phyloP scores from a whole-genome alignment of 2,797 vertebrate species.

The Intellagama lesueurii region DNA sequence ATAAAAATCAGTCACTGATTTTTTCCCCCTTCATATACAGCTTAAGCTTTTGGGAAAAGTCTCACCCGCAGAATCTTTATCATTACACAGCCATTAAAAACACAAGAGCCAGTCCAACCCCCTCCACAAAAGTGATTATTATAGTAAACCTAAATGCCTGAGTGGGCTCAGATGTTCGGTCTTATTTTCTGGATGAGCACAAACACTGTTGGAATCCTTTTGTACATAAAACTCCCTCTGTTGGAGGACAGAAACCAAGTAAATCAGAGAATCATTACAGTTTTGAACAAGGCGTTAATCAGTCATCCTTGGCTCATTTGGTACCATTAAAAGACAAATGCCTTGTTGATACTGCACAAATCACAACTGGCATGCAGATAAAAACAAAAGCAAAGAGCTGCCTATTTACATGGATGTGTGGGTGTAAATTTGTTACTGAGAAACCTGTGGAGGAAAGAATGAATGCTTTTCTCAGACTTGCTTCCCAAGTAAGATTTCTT shows the following conservation, averaged over 20 bases:
- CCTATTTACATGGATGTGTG: background rate
- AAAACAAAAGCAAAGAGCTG: background rate
- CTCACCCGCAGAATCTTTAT: background rate
- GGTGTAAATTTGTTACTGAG: background rate
- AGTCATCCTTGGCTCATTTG: background rate
- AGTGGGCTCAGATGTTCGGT: background rate
- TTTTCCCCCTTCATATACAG: background rate
- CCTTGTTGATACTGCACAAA: background rate
- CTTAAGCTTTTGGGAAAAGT: background rate
- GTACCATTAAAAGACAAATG: background rate
- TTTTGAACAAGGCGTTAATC: background rate
- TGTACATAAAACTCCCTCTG: background rate
- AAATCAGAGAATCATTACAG: background rate
- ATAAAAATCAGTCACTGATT: background rate
- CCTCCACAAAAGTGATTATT: conserved; percentile 1
- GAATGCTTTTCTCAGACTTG: too few species aligned
- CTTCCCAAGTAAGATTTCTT: too few species aligned
- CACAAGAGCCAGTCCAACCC: background rate
- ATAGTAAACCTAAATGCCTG: background rate
- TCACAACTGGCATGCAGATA: background rate
- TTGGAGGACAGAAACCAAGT: background rate
- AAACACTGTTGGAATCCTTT: background rate
- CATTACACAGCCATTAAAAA: conserved; percentile 14
- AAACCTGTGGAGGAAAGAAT: too few species aligned
- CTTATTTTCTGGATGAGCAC: background rate